Evolutionary conservation across 2,888 invertebrate species (phyloP).

Genomic region (Zaprionus lineosus): DNA sequence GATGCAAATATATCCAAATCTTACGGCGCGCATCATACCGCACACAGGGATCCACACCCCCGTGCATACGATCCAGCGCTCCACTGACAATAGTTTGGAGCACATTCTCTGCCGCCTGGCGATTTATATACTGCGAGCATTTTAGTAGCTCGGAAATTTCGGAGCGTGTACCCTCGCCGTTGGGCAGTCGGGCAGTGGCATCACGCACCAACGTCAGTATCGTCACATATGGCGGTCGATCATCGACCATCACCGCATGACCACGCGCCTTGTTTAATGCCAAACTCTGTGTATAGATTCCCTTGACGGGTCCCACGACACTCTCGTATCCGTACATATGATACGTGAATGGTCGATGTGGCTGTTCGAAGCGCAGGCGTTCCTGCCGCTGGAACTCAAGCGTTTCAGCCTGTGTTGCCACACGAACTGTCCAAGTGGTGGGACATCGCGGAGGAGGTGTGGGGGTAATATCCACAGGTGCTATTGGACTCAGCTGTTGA

Average conservation of each 20-base stretch:
- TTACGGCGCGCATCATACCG: conserved; percentile 95
- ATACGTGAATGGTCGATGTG: conserved; percentile 96
- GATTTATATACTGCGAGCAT: conserved; percentile 87
- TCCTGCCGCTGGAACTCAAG: conserved; percentile 91
- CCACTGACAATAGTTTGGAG: conserved; percentile 92
- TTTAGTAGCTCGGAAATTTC: conserved; percentile 95
- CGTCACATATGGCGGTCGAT: conserved; percentile 94
- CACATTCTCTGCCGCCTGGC: conserved; percentile 82
- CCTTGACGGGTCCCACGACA: conserved; percentile 92
- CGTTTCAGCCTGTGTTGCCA: conserved; percentile 90
- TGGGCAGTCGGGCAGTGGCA: conserved; percentile 95
- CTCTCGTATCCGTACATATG: conserved; percentile 93
- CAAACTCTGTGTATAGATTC: conserved; percentile 88
- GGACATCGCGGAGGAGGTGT: conserved; percentile 87
- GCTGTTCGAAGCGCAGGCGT: conserved; percentile 91
- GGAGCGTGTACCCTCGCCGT: conserved; percentile 94
- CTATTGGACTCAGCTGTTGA: conserved; percentile 10
- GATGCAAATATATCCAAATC: conserved; percentile 97
- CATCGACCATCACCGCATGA: conserved; percentile 91
- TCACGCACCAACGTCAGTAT: conserved; percentile 95
- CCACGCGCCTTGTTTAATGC: conserved; percentile 88
- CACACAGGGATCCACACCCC: conserved; percentile 94
- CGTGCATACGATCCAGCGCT: conserved; percentile 94
- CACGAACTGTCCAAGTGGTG: conserved; percentile 92
- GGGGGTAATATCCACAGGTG: conserved; percentile 74